phyloP scores from a whole-genome alignment of 1,140 invertebrate species.

The Drosophila ironensis region DNA sequence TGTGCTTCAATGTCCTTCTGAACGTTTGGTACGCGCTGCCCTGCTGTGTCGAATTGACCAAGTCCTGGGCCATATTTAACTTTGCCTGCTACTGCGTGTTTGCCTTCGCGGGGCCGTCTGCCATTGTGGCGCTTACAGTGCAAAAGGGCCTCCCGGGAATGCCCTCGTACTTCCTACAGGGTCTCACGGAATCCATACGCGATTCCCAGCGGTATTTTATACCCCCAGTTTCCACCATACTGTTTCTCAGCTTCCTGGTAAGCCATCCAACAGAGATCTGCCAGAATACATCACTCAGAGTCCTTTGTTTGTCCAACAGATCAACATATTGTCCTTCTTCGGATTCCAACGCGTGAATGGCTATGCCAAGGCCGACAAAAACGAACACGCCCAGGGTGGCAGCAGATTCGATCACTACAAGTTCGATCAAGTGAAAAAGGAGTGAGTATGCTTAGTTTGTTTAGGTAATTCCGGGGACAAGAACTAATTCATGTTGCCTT shows the following conservation, averaged over 20 bases:
- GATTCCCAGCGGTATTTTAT: conserved; percentile 79
- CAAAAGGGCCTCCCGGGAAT: conserved; percentile 75
- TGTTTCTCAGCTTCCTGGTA: conserved; percentile 67
- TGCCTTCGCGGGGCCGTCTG: conserved; percentile 47
- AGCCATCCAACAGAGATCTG: not conserved
- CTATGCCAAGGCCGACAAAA: conserved; percentile 29
- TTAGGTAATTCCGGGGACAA: too few relatives aligned
- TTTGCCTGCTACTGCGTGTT: conserved; percentile 53
- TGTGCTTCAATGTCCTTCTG: conserved; percentile 72
- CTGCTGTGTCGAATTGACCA: conserved; percentile 48
- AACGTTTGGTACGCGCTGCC: conserved; percentile 76
- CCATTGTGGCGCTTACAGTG: conserved; percentile 61
- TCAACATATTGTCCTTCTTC: conserved; percentile 66
- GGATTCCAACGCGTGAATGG: conserved; percentile 72
- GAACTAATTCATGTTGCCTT: not conserved
- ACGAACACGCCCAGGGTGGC: not conserved
- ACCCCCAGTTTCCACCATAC: conserved; percentile 70
- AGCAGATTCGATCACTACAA: conserved; percentile 59
- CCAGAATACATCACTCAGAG: too few relatives aligned
- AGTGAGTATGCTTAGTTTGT: too few relatives aligned
- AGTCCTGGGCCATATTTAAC: conserved; percentile 40
- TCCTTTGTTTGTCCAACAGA: conserved; percentile 24
- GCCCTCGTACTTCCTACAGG: conserved; percentile 79
- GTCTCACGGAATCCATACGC: conserved; percentile 74
- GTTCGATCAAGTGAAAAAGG: conserved; percentile 76